These are phyloP conservation scores for Morone chrysops DNA, from an alignment of 2,113 vertebrate genomes.

Conservation along the genomic window DNA sequence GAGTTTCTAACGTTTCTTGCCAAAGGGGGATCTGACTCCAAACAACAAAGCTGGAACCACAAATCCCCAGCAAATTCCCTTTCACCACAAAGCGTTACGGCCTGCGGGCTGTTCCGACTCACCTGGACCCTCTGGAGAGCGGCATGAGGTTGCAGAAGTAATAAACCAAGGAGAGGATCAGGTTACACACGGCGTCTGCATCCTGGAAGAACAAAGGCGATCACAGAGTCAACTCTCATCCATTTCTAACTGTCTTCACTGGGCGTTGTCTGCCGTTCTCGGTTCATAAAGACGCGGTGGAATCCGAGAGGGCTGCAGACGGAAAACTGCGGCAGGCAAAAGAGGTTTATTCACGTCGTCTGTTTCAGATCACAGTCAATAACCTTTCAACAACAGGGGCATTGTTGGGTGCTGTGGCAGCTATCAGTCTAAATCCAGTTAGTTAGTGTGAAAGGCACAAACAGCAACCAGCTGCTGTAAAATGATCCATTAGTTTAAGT, in stretches of 20 bases:
- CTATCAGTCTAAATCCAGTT: background rate
- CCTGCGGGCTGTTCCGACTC: background rate
- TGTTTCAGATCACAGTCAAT: background rate
- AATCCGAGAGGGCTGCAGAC: slow-evolving; percentile 6
- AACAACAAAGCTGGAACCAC: too few species aligned
- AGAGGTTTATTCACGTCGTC: background rate
- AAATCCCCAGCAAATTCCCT: background rate
- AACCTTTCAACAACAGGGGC: background rate
- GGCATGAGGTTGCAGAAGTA: slow-evolving; percentile 99
- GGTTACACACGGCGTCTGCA: slow-evolving; percentile 94
- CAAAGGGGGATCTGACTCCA: too few species aligned
- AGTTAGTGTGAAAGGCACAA: background rate
- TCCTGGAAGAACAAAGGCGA: slow-evolving; percentile 84
- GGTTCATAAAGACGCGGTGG: background rate
- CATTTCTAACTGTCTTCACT: background rate
- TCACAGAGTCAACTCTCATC: background rate
- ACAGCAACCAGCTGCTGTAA: slow-evolving; percentile 4
- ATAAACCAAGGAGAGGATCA: slow-evolving; percentile 96
- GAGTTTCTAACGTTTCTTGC: too few species aligned
- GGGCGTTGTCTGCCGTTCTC: background rate
- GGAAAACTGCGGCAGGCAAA: too few species aligned
- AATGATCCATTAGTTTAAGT: background rate
- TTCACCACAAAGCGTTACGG: background rate
- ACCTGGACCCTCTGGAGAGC: slow-evolving; percentile 97
- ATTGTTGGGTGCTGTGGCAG: background rate